These are phyloP conservation scores for Trachythela sp. DNA, from an alignment of 64 coral and sea anemone species.

Conservation along the genomic window DNA sequence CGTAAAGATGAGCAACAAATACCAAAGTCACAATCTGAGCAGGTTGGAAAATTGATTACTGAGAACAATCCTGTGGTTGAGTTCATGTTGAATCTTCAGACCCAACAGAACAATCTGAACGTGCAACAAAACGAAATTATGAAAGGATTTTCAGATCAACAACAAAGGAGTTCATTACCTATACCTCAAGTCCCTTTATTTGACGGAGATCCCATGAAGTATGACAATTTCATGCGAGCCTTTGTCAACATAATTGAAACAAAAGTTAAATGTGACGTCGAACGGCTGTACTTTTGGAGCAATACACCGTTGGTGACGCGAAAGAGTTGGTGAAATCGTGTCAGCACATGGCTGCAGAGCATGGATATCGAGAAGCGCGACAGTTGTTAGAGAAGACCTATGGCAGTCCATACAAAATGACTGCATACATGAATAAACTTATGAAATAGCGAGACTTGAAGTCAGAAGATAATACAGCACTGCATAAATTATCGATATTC, in stretches of 20 bases:
- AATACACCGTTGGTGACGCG: conserved; percentile 28
- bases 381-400: conserved; percentile 4
- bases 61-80: too few species aligned
- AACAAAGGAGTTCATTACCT: too few species aligned
- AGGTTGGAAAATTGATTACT: too few species aligned
- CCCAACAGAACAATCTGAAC: too few species aligned
- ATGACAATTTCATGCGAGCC: conserved; percentile 7
- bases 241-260: conserved; percentile 41
- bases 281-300: conserved; percentile 21
- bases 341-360: background rate
- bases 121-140: too few species aligned
- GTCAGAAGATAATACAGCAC: background rate
- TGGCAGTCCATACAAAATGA: background rate
- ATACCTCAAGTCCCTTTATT: background rate
- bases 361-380: background rate
- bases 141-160: too few species aligned
- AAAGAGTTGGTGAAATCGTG: conserved; percentile 22
- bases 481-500: background rate
- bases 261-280: background rate
- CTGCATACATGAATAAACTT: background rate
- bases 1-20: too few species aligned
- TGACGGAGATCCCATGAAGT: background rate
- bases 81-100: too few species aligned
- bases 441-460: background rate
- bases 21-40: too few species aligned